Conservation (phyloP, 2,113 vertebrate genomes). For the Cyphomyrus discorhynchus region DNA sequence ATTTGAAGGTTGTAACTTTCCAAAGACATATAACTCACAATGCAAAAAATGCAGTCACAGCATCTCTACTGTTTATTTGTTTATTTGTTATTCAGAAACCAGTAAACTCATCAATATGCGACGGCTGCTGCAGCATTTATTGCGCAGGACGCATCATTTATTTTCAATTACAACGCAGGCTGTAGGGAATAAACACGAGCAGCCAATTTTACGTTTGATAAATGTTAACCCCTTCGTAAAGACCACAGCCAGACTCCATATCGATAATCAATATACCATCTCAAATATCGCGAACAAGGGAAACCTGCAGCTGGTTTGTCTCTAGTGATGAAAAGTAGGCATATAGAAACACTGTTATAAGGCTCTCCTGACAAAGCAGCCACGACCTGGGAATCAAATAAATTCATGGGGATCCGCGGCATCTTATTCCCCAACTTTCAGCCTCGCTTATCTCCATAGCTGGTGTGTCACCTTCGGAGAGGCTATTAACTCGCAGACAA, state of each 20-base stretch:
- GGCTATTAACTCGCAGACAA: slow-evolving; percentile 35
- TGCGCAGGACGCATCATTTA: slow-evolving; percentile 21
- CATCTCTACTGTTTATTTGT: not conserved
- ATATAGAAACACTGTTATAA: slow-evolving; percentile 17
- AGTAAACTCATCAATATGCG: slow-evolving; percentile 15
- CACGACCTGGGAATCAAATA: slow-evolving; percentile 35
- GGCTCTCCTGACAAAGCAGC: not conserved
- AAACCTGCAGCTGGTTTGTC: not conserved
- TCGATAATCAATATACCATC: slow-evolving; percentile 2
- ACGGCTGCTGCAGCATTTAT: slow-evolving; percentile 9
- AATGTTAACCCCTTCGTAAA: slow-evolving; percentile 6
- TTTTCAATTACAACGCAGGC: slow-evolving; percentile 20
- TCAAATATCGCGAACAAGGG: not conserved
- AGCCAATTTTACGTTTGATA: slow-evolving; percentile 1
- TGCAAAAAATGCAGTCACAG: not conserved
- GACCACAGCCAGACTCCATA: not conserved
- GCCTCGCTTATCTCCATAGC: slow-evolving; percentile 30
- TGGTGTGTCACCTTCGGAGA: slow-evolving; percentile 31
- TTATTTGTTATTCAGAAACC: slow-evolving; percentile 1
- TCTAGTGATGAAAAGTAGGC: not conserved
- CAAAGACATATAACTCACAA: not conserved
- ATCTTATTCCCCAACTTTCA: slow-evolving; percentile 28
- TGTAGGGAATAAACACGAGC: slow-evolving; percentile 8
- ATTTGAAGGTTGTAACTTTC: not conserved
- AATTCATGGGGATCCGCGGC: slow-evolving; percentile 19